Evolutionary conservation across 2,888 invertebrate genomes (phyloP).

Genomic region (Therioaphis trifolii): DNA sequence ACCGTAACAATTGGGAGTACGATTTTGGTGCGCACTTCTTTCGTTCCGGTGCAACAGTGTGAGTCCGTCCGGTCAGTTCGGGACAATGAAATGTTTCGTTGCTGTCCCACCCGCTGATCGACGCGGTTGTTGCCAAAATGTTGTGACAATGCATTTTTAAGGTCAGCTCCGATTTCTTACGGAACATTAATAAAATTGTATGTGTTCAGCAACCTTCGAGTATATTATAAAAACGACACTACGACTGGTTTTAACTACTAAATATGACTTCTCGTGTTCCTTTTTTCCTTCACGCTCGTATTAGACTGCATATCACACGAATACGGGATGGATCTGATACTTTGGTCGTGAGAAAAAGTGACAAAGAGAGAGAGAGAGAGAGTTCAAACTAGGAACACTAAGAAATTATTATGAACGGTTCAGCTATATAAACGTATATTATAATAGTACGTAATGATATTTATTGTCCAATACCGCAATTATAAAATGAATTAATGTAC

Average conservation of each 20-base stretch:
- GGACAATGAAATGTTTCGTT: slow-evolving; percentile 58
- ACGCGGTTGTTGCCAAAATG: slow-evolving; percentile 57
- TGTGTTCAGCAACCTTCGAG: slow-evolving; percentile 47
- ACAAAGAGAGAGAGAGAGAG: no score
- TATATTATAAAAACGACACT: slow-evolving; percentile 50
- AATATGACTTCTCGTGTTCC: slow-evolving; percentile 56
- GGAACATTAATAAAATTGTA: slow-evolving; percentile 62
- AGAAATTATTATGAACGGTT: slow-evolving; percentile 52
- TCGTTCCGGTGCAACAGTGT: slow-evolving; percentile 59
- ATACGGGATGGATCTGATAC: slow-evolving; percentile 4
- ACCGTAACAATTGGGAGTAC: slow-evolving; percentile 52
- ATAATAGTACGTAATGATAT: slow-evolving; percentile 21
- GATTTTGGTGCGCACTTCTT: slow-evolving; percentile 49
- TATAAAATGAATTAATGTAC: neutral
- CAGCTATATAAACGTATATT: neutral
- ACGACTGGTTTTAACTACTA: slow-evolving; percentile 52
- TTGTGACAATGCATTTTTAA: slow-evolving; percentile 63
- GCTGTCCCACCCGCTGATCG: slow-evolving; percentile 56
- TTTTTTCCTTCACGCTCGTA: slow-evolving; percentile 24
- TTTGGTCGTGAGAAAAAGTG: neutral
- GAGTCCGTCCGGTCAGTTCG: slow-evolving; percentile 15
- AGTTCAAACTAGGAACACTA: no score
- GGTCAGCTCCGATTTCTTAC: slow-evolving; percentile 60
- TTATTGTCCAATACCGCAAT: neutral
- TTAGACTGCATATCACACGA: neutral